Evolutionary conservation across 2,888 invertebrate genomes (phyloP).

Genomic region (Tenodera sinensis): DNA sequence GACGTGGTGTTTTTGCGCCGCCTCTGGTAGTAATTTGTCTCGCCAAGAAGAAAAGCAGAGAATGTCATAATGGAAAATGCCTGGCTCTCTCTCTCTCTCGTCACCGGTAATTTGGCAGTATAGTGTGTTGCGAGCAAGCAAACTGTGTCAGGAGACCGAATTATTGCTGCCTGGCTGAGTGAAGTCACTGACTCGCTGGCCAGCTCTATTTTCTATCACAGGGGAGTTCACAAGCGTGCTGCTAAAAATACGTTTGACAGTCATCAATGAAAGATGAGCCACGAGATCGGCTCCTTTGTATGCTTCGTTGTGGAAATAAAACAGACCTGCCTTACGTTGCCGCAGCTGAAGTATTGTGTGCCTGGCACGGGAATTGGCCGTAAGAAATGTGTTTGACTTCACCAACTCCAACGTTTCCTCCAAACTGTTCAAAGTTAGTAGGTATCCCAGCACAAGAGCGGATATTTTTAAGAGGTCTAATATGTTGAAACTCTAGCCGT

Average conservation of each 20-base stretch:
- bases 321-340: too few relatives aligned
- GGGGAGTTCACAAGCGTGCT: background rate
- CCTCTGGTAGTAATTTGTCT: background rate
- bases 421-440: too few relatives aligned
- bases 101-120: background rate
- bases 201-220: background rate
- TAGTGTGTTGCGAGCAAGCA: background rate
- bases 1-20: background rate
- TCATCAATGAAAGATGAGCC: background rate
- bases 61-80: background rate
- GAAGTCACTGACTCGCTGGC: background rate
- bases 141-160: background rate
- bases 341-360: too few relatives aligned
- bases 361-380: too few relatives aligned
- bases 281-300: background rate
- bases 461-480: too few relatives aligned
- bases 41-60: background rate
- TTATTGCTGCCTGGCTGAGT: background rate
- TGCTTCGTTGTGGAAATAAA: background rate
- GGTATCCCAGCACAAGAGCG: too few relatives aligned
- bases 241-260: background rate
- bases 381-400: too few relatives aligned
- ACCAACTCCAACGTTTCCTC: too few relatives aligned
- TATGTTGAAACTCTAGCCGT: too few relatives aligned
- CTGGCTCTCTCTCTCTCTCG: background rate